Percentiles rank a stretch among this genome's conserved stretches.
Conservation (phyloP, 2,113 vertebrate genomes). For the Oxygymnocypris stewartii region DNA sequence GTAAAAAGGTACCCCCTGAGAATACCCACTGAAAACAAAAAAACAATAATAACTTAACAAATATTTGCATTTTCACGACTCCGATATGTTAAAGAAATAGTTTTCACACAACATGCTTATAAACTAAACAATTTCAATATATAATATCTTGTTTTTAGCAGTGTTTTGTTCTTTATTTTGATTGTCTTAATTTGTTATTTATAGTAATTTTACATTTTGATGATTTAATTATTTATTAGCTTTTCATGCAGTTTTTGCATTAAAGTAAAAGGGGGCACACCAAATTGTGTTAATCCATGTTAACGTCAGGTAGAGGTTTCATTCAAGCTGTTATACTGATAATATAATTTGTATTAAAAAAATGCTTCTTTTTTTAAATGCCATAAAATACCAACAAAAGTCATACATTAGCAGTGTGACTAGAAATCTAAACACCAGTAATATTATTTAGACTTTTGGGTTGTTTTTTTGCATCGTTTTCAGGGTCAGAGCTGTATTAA, state of each 20-base stretch:
- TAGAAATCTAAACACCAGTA: neutral
- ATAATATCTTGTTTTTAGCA: too few relatives aligned
- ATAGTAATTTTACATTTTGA: too few relatives aligned
- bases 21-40: too few relatives aligned
- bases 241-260: neutral
- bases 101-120: too few relatives aligned
- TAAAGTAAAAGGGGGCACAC: neutral
- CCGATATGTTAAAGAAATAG: too few relatives aligned
- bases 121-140: too few relatives aligned
- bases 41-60: neutral
- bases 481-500: slow-evolving; percentile 12
- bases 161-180: too few relatives aligned
- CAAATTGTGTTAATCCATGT: neutral
- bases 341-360: neutral
- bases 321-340: neutral
- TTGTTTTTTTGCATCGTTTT: neutral
- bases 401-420: neutral
- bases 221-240: too few relatives aligned
- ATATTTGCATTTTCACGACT: neutral
- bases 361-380: neutral
- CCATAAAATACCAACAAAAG: too few relatives aligned
- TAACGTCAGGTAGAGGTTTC: neutral
- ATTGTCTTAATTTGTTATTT: too few relatives aligned
- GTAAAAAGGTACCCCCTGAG: neutral
- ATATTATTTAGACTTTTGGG: neutral